Conservation (phyloP, 2,113 vertebrate genomes). For the Dasyornis broadbenti region DNA sequence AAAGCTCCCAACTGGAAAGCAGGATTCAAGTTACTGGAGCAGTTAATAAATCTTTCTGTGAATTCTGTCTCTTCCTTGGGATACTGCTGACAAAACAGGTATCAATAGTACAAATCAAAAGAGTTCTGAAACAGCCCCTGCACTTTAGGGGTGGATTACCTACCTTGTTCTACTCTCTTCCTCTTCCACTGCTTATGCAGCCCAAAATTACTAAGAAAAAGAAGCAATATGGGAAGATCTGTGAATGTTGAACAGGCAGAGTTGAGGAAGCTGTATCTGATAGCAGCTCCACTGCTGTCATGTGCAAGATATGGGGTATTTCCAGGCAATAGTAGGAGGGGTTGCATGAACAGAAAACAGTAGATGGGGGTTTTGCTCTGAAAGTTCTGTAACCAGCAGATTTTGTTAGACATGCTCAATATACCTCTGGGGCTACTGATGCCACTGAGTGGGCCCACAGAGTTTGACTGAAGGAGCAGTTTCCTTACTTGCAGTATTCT, state of each 20-base stretch:
- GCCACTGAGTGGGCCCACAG: background rate
- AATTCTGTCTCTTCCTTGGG: background rate
- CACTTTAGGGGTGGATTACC: background rate
- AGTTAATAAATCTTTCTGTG: background rate
- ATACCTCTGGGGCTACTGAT: background rate
- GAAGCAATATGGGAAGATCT: background rate
- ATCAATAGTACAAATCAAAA: background rate
- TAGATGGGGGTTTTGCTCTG: background rate
- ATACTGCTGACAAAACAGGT: background rate
- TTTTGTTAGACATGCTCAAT: background rate
- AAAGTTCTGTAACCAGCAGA: background rate
- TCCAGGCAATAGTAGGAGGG: background rate
- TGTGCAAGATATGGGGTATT: background rate
- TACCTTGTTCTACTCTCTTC: background rate
- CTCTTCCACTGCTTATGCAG: background rate
- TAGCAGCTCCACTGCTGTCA: background rate
- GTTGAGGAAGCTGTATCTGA: background rate
- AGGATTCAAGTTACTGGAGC: background rate
- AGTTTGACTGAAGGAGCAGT: background rate
- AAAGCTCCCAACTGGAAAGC: background rate
- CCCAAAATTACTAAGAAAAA: background rate
- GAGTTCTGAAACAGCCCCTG: background rate
- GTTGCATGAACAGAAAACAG: background rate
- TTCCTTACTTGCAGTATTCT: background rate
- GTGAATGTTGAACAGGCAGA: background rate